phyloP scores from a whole-genome alignment of 37 sponge, comb jelly and placozoan genomes.

The Cliona cf. orientalis region DNA sequence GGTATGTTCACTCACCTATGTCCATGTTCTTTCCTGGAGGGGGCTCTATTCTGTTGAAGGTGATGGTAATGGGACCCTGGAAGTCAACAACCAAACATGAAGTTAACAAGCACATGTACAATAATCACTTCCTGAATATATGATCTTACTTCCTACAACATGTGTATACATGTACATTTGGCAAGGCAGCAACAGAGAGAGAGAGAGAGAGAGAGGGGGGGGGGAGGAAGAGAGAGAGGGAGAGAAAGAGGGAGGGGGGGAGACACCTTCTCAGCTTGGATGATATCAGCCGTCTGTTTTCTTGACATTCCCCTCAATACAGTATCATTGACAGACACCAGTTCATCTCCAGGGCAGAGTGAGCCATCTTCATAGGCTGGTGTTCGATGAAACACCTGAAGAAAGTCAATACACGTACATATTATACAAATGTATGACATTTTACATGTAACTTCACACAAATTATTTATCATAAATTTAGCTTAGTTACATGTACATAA shows the following conservation, averaged over 20 bases:
- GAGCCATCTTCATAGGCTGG: conserved; percentile 91
- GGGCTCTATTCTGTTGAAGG: conserved; percentile 70
- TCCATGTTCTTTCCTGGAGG: conserved; percentile 70
- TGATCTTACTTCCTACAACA: neutral
- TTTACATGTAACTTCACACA: neutral
- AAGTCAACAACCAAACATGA: neutral
- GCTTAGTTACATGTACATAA: neutral
- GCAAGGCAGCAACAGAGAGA: neutral
- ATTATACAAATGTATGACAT: too few relatives aligned
- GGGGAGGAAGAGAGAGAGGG: too few relatives aligned
- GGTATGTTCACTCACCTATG: conserved; percentile 60
- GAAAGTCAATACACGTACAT: neutral
- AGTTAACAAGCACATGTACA: neutral
- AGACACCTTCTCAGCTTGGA: conserved; percentile 82
- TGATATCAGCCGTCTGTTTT: conserved; percentile 86
- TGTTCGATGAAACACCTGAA: conserved; percentile 93
- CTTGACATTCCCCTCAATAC: conserved; percentile 76
- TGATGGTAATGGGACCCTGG: conserved; percentile 68
- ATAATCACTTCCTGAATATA: neutral
- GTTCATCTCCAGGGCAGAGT: conserved; percentile 90
- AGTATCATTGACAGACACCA: conserved; percentile 75
- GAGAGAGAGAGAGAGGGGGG: too few relatives aligned
- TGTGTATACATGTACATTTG: neutral
- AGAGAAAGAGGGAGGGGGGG: too few relatives aligned
- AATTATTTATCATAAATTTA: neutral